Base-by-base conservation (phyloP, 2,797 vertebrate genomes). In the Epinephelus awoara region DNA sequence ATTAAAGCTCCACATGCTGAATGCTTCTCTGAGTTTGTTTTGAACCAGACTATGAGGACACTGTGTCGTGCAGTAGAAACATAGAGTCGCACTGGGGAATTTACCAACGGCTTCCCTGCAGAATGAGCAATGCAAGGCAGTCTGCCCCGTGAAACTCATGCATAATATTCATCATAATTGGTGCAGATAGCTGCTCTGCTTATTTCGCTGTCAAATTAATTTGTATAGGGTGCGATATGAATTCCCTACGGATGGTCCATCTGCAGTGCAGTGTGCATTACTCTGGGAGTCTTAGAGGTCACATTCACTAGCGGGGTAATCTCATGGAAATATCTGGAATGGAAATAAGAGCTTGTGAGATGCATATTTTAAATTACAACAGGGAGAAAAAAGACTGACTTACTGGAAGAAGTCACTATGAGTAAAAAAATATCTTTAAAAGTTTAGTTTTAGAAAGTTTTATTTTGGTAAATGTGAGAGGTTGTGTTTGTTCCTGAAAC, bases 111-210 rank as follows among this genome's bases (percentile, higher is more conserved):
- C 75, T 71, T 77, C 42, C 69, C n/a, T 7, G 8, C 62, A 55
- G 52, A 83, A 71, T 77, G 67, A 87, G 82, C 75, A 83, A 76
- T 59, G 56, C 29, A 56, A 47, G 51, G 49, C 40, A 62, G 69
- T 74, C 56, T 72, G 56, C 51, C 71, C 76, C 5, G 9, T 72
- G 66, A 85, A 87, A 71, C 67, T 69, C 76, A 86, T 89, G 82
- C 77, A 91, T 90, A 86, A 87, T 85, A 89, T 87, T 90, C 72
- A 76, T 77, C 77, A 81, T 87, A 78, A 83, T 84, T 88, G 79
- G 79, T 71, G 80, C 70, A 84, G 72, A 86, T 89, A 83, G 83
- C 72, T 71, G 52, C 80, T 83, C 65, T 80, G 67, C 72, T 84
- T 88, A 76, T 87, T 85, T 86, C 25, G 6, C 84, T 86, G 80